These are phyloP conservation scores for Liposcelis brunnea DNA, from an alignment of 2,888 invertebrate genomes.

Conservation along the genomic window DNA sequence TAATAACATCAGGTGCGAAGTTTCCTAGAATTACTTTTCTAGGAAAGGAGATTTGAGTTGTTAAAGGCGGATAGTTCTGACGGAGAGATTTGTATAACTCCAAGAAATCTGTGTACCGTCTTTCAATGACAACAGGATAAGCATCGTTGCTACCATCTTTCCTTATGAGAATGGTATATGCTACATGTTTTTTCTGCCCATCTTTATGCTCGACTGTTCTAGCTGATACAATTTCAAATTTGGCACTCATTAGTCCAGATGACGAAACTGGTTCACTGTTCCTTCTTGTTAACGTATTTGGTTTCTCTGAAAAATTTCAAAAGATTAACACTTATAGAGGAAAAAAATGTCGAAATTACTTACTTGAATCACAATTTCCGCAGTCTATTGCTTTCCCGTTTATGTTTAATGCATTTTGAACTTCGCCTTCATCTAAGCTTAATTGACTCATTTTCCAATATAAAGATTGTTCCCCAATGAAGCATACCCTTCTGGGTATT, in stretches of 20 bases:
- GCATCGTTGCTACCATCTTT: slow-evolving; percentile 40
- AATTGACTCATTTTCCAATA: too few species aligned
- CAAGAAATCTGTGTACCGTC: slow-evolving; percentile 55
- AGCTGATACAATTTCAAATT: slow-evolving; percentile 50
- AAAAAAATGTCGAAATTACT: too few species aligned
- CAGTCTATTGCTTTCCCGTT: too few species aligned
- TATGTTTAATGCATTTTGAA: too few species aligned
- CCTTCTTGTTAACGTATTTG: too few species aligned
- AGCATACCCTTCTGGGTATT: too few species aligned
- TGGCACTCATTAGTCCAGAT: slow-evolving; percentile 15
- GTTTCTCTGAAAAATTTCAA: too few species aligned
- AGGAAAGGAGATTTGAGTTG: slow-evolving; percentile 41
- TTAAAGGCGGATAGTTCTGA: slow-evolving; percentile 35
- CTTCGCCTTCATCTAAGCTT: too few species aligned
- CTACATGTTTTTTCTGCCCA: slow-evolving; percentile 17
- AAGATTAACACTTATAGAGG: too few species aligned
- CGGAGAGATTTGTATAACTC: slow-evolving; percentile 43
- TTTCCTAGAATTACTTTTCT: slow-evolving; percentile 53
- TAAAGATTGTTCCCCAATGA: too few species aligned
- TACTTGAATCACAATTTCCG: too few species aligned
- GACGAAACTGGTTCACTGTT: too few species aligned
- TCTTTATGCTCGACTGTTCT: slow-evolving; percentile 40
- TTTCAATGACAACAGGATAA: slow-evolving; percentile 44
- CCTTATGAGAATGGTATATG: slow-evolving; percentile 44
- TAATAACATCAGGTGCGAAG: slow-evolving; percentile 48